Conservation (phyloP, 2,888 invertebrate genomes). For the Himalopsyche japonica region DNA sequence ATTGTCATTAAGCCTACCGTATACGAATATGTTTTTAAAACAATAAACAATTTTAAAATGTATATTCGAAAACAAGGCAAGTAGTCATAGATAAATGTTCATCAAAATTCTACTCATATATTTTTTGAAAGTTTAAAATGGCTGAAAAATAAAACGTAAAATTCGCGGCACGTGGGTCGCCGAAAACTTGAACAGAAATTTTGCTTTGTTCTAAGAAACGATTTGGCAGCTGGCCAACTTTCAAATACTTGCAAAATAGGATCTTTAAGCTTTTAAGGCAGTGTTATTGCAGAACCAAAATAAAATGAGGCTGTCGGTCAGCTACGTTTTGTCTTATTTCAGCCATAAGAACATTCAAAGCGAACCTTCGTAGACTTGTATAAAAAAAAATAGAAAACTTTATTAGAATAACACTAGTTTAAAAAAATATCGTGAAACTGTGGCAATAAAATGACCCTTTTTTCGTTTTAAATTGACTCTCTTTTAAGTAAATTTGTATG, state of each 20-base stretch:
- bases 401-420: too few species aligned
- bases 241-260: not conserved
- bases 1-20: too few species aligned
- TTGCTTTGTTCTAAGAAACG: not conserved
- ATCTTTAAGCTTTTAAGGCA: not conserved
- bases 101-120: not conserved
- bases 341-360: not conserved
- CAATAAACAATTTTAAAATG: too few species aligned
- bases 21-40: too few species aligned
- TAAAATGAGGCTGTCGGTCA: not conserved
- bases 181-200: not conserved
- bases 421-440: too few species aligned
- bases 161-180: not conserved
- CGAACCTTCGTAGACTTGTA: too few species aligned
- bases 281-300: not conserved
- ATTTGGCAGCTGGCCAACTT: not conserved
- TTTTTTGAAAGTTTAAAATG: not conserved
- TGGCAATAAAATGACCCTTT: too few species aligned
- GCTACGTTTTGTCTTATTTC: not conserved
- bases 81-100: not conserved
- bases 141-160: not conserved
- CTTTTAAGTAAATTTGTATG: too few species aligned
- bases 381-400: too few species aligned
- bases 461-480: too few species aligned
- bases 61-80: not conserved